Conservation (phyloP, 2,888 invertebrate genomes). For the Microdon myrmicae region DNA sequence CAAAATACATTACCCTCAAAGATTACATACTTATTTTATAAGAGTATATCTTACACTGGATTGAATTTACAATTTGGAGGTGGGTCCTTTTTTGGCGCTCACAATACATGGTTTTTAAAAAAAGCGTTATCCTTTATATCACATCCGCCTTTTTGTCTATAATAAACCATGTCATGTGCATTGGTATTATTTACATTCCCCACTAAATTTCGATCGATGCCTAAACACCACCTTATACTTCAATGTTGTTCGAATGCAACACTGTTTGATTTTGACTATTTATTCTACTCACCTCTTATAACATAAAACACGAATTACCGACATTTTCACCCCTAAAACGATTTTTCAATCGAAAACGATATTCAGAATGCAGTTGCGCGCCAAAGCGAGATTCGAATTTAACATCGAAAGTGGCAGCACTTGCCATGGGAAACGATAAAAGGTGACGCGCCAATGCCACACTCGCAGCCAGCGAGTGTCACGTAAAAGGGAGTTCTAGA, state of each 20-base stretch:
- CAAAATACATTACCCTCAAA: too few relatives aligned
- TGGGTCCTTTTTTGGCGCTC: too few relatives aligned
- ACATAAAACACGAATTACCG: not conserved
- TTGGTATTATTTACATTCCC: too few relatives aligned
- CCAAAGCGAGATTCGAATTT: constrained; percentile 37
- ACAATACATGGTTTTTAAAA: too few relatives aligned
- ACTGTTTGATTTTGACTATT: not conserved
- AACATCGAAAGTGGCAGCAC: constrained; percentile 46
- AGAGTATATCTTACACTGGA: too few relatives aligned
- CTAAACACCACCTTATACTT: constrained; percentile 25
- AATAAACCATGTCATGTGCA: too few relatives aligned
- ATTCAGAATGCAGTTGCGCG: constrained; percentile 18
- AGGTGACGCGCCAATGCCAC: constrained; percentile 37
- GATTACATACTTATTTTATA: too few relatives aligned
- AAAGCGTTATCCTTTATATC: too few relatives aligned
- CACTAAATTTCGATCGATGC: not conserved
- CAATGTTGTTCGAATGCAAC: constrained; percentile 14
- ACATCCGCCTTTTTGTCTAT: too few relatives aligned
- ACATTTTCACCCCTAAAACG: not conserved
- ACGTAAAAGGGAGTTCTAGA: constrained; percentile 46
- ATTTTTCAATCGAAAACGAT: not conserved
- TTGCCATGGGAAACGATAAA: constrained; percentile 10
- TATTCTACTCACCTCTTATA: not conserved
- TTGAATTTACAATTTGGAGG: too few relatives aligned
- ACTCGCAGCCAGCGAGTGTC: constrained; percentile 32